Percentiles rank a stretch among this genome's conserved stretches.
Evolutionary conservation across 1,140 invertebrate genomes (phyloP).

Genomic region (Pygmarrhopalites habei): DNA sequence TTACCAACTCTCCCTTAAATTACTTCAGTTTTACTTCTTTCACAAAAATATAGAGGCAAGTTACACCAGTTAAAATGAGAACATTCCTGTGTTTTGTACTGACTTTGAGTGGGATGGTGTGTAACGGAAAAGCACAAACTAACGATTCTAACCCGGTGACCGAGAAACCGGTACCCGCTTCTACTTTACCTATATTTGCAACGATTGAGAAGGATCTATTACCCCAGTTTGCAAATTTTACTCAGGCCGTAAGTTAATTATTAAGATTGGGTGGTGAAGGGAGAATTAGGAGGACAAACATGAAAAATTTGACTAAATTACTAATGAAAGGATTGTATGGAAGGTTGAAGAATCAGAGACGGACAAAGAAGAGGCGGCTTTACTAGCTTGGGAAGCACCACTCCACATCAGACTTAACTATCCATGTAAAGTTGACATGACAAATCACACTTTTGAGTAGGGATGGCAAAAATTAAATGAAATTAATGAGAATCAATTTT

Average conservation of each 20-base stretch:
- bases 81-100: too few species aligned
- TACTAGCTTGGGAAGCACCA: conserved; percentile 12
- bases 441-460: too few species aligned
- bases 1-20: too few species aligned
- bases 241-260: background rate
- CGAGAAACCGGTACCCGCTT: too few species aligned
- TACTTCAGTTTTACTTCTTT: too few species aligned
- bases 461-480: too few species aligned
- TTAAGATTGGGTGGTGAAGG: background rate
- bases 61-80: too few species aligned
- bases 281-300: background rate
- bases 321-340: background rate
- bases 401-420: conserved; percentile 1
- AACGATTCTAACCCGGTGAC: too few species aligned
- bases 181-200: background rate
- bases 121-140: too few species aligned
- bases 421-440: conserved; percentile 4
- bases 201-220: background rate
- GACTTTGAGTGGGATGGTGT: too few species aligned
- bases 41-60: too few species aligned
- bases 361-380: background rate
- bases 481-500: too few species aligned
- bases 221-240: background rate
- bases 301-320: background rate
- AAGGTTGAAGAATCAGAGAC: background rate